Percentiles rank a stretch among this genome's conserved stretches.
Evolutionary conservation across 2,888 invertebrate genomes (phyloP).

Genomic region (Lochmaea crataegi): DNA sequence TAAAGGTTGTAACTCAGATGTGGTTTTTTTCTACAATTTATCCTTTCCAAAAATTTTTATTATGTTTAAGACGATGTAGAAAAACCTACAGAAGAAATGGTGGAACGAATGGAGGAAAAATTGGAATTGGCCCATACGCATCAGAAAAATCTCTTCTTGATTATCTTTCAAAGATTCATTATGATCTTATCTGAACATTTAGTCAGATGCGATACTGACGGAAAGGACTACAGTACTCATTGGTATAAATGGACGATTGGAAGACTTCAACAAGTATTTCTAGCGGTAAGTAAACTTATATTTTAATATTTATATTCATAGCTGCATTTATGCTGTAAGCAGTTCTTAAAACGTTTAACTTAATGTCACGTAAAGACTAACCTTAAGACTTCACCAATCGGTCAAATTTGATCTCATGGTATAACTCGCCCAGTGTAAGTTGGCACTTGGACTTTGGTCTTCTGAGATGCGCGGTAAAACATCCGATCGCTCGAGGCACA

Average conservation of each 20-base stretch:
- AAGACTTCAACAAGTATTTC: constrained; percentile 92
- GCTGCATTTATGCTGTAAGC: too few relatives aligned
- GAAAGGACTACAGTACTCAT: constrained; percentile 90
- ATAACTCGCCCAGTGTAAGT: too few relatives aligned
- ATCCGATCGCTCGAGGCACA: too few relatives aligned
- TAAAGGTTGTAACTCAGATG: too few relatives aligned
- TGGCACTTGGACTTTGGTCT: too few relatives aligned
- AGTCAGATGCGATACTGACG: constrained; percentile 92
- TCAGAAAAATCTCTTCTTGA: constrained; percentile 95
- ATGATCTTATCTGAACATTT: constrained; percentile 98
- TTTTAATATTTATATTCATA: neutral
- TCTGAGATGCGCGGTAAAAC: too few relatives aligned
- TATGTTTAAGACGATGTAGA: constrained; percentile 65
- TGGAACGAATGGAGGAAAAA: constrained; percentile 96
- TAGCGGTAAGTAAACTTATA: constrained; percentile 75
- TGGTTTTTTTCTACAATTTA: too few relatives aligned
- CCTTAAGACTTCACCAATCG: too few relatives aligned
- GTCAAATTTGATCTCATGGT: too few relatives aligned
- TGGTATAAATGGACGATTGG: constrained; percentile 98
- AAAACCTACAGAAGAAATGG: constrained; percentile 82
- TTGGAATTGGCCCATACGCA: constrained; percentile 95
- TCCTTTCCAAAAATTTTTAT: neutral
- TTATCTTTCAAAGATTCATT: constrained; percentile 98
- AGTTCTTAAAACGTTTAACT: too few relatives aligned
- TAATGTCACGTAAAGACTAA: too few relatives aligned